Evolutionary conservation across 1,140 invertebrate species (phyloP), one percentile per base, ranked within the genome.

Genomic region (Sinella curviseta): DNA sequence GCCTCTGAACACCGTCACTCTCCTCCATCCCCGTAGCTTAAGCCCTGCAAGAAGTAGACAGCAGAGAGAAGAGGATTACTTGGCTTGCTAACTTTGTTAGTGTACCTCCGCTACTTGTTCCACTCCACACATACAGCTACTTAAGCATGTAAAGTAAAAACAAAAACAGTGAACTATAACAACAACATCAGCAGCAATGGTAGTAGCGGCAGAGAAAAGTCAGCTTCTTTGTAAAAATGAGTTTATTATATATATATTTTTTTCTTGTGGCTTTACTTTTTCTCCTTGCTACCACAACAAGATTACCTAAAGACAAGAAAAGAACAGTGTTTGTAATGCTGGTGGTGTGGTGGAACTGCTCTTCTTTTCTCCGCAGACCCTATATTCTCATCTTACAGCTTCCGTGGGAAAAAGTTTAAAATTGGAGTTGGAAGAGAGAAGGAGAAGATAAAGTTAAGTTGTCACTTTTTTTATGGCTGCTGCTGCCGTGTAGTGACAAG

Each of bases 391-490:
- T n/a, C n/a, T n/a, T n/a, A 48, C 39, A 48, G 8, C 20, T 48
- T 48, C 8, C 39, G 39, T n/a, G n/a, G n/a, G 20, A 48, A 48
- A 48, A 48, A 48, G 39, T 48, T 48, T 48, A 12, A 60, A 60
- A 60, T 60, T 60, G 57, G 57, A 60, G 57, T 26, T 60, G 57
- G 24, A 20, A 20, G 20, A 20, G 39, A 20, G 39, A 48, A 12
- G 39, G 39, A 48, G 20, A 48, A 48, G 8, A 48, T 48, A 20
- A 48, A 12, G 39, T 60, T 60, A n/a, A n/a, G 57, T 20, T 48
- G 39, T 48, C 39, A 48, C 57, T 60, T 60, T n/a, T 60, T 60
- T n/a, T 60, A 60, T 60, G 24, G 57, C 57, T 8, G 39, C 39
- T 48, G 39, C 39, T 65, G 24, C 24, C 31, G 12, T 70, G 8